phyloP scores from a whole-genome alignment of 2,113 vertebrate genomes.

The Prunella fulvescens region DNA sequence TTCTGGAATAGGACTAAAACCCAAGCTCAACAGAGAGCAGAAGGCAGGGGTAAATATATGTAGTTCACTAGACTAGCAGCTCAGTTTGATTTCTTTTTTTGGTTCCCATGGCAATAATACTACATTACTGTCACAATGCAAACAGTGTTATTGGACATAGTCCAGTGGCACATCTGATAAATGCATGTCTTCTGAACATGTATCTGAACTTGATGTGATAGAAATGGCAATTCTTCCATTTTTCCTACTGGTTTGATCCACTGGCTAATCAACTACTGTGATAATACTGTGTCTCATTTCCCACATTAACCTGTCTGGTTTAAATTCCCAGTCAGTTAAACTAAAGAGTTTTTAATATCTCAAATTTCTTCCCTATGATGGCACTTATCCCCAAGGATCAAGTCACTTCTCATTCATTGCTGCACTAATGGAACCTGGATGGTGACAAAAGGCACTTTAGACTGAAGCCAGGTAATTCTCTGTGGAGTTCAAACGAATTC shows the following conservation, averaged over 20 bases:
- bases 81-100: background rate
- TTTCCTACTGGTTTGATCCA: background rate
- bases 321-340: conserved; percentile 23
- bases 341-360: background rate
- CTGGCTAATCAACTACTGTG: background rate
- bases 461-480: background rate
- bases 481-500: background rate
- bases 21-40: background rate
- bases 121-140: background rate
- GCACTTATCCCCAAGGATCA: background rate
- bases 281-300: background rate
- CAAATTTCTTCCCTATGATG: background rate
- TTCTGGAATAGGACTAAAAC: background rate
- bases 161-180: background rate
- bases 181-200: background rate
- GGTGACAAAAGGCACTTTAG: background rate
- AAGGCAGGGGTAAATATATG: background rate
- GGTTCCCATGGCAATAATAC: background rate
- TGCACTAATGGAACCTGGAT: background rate
- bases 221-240: background rate
- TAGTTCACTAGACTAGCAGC: background rate
- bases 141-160: background rate
- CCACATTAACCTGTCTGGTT: background rate
- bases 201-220: background rate
- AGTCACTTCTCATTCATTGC: background rate